A percentile compares a stretch with the other conserved stretches of the same genome.
Evolutionary conservation across 2,888 invertebrate genomes (phyloP).

Genomic region (Augochlorella aurata): DNA sequence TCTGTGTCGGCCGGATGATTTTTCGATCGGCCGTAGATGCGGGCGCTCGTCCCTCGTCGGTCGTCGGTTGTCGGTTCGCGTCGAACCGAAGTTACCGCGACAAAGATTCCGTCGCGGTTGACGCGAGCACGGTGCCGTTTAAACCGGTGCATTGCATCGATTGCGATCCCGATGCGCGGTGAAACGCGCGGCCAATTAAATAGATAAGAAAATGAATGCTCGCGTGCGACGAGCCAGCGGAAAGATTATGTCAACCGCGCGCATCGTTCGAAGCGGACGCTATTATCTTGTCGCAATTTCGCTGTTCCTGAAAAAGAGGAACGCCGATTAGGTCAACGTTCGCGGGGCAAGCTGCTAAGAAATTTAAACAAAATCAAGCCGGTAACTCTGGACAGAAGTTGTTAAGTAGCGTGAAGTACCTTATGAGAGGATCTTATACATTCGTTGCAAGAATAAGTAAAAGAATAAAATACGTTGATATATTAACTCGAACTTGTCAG

Average conservation of each 20-base stretch:
- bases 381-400: too few species aligned
- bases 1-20: slow-evolving; percentile 8
- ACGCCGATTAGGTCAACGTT: background rate
- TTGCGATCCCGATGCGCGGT: background rate
- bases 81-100: too few species aligned
- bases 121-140: background rate
- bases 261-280: background rate
- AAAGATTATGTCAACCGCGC: background rate
- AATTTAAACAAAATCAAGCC: too few species aligned
- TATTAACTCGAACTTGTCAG: too few species aligned
- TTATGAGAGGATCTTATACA: too few species aligned
- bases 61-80: too few species aligned
- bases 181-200: background rate
- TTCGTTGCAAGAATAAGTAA: too few species aligned
- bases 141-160: background rate
- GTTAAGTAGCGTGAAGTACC: too few species aligned
- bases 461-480: too few species aligned
- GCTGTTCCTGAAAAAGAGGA: background rate
- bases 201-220: background rate
- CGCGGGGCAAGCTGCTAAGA: background rate
- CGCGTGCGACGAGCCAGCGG: background rate
- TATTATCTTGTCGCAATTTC: background rate
- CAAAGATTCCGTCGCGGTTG: background rate
- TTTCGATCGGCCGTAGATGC: background rate
- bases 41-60: background rate